Evolutionary conservation across 2,113 vertebrate genomes (phyloP).

Genomic region (Alethe castanea): DNA sequence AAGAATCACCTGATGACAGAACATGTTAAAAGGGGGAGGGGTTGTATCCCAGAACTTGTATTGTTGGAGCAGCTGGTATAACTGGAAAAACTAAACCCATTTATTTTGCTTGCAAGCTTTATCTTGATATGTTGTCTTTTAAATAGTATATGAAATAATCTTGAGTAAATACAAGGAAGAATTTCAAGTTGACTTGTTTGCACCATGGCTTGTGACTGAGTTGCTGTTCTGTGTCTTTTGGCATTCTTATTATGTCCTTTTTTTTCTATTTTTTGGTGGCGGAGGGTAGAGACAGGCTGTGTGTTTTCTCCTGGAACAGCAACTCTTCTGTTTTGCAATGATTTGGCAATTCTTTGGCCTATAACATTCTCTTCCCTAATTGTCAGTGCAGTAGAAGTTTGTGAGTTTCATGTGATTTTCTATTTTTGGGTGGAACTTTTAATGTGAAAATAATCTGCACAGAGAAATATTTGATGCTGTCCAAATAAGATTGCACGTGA

Average conservation of each 20-base stretch:
- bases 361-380: neutral
- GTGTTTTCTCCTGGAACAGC: neutral
- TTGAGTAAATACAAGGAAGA: constrained; percentile 24
- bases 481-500: neutral
- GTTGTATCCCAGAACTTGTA: neutral
- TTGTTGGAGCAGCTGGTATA: constrained; percentile 29
- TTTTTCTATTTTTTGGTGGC: neutral
- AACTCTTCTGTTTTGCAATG: neutral
- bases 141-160: neutral
- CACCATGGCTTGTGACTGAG: neutral
- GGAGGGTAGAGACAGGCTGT: neutral
- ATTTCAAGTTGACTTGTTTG: constrained; percentile 12
- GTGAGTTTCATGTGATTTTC: neutral
- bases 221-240: neutral
- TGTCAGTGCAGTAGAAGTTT: neutral
- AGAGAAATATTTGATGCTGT: neutral
- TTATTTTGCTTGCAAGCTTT: neutral
- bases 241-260: neutral
- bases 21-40: neutral
- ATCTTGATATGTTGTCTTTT: constrained; percentile 30
- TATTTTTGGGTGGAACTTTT: neutral
- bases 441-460: neutral
- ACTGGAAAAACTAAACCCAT: constrained; percentile 49
- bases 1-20: neutral
- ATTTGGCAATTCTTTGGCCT: neutral